phyloP scores from a whole-genome alignment of 2,888 invertebrate species.

The Drosophila subquinaria region DNA sequence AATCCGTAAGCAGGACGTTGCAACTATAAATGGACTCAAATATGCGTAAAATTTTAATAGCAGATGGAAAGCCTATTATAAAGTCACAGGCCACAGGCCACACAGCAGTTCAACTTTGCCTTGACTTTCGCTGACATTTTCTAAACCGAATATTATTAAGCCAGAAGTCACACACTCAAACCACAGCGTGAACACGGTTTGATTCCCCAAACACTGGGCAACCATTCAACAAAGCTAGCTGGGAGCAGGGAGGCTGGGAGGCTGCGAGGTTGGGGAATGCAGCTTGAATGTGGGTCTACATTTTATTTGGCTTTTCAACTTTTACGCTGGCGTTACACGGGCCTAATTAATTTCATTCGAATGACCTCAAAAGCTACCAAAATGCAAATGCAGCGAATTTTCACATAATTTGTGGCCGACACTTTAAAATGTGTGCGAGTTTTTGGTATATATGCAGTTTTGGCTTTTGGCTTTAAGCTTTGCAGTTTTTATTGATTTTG shows the following conservation, averaged over 20 bases:
- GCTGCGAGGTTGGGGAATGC: not conserved
- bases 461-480: constrained; percentile 30
- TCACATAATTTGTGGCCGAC: constrained; percentile 31
- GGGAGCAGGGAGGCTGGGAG: not conserved
- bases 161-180: constrained; percentile 56
- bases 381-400: constrained; percentile 64
- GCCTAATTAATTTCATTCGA: constrained; percentile 83
- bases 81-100: constrained; percentile 41
- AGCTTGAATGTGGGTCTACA: not conserved
- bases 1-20: constrained; percentile 31
- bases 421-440: constrained; percentile 38
- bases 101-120: constrained; percentile 55
- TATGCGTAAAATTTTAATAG: constrained; percentile 78
- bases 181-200: constrained; percentile 21
- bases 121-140: constrained; percentile 72
- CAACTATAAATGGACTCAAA: constrained; percentile 64
- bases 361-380: constrained; percentile 63
- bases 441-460: constrained; percentile 4
- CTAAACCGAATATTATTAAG: constrained; percentile 50
- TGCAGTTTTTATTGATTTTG: constrained; percentile 66
- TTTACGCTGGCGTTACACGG: constrained; percentile 70
- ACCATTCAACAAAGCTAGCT: not conserved
- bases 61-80: constrained; percentile 68
- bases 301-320: constrained; percentile 58
- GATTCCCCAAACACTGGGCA: constrained; percentile 8